Evolutionary conservation across 2,113 vertebrate species (phyloP), one percentile per base, ranked within the genome.

Genomic region (Damaliscus lunatus): DNA sequence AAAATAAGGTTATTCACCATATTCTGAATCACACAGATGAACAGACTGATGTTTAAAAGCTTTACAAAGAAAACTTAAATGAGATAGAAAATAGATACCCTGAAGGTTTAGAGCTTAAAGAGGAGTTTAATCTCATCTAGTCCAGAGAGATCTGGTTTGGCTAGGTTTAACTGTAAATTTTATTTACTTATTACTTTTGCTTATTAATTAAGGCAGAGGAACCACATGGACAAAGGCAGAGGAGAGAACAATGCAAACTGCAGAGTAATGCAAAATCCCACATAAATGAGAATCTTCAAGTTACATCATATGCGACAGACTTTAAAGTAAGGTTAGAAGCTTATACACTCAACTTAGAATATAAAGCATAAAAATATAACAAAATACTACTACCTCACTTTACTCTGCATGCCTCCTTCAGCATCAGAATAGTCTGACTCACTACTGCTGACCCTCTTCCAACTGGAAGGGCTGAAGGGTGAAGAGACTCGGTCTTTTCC

Each of bases 381-480:
- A 88, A 97, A 93, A 96, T 93, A 97, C 94, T 86, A 91, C 93
- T 98, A 99, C 99, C 99, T 99, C 94, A 99, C 98, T 99, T 99
- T 99, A 98, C 99, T 98, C 97, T 99, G 99, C 29, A 99, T 98
- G 62, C 99, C 99, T 27, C 99, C 99, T 84, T 99, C 99, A 0
- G 99, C 95, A 91, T 99, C 99, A 0, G 99, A 99, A 98, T 99
- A 99, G 33, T 99, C 99, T 0, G 99, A 99, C 96, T 99, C 99
- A 2, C 99, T 99, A 96, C 99, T 99, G 98, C 98, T 99, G 98
- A 99, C 86, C 78, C 96, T 98, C 50, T 99, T 99, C 99, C 99
- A 99, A 9, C 88, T 90, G 0, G 98, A 57, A 89, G 96, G 36
- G 40, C 55, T 17, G 82, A 97, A 95, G 4, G 96, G 96, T 0